These are phyloP conservation scores for Boloria euphrosyne DNA, from an alignment of 2,888 invertebrate species.

Conservation along the genomic window DNA sequence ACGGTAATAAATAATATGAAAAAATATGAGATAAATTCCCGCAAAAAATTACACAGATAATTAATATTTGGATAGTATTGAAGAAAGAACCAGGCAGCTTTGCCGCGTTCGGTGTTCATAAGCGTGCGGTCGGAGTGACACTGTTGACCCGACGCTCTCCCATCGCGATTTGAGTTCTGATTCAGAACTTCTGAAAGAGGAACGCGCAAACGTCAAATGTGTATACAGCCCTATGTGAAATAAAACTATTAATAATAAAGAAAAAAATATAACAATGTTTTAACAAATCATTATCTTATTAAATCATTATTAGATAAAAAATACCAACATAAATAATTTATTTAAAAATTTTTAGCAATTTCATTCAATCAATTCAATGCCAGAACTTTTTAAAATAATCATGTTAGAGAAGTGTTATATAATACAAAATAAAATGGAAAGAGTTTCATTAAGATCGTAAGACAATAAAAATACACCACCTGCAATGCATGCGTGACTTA, in stretches of 20 bases:
- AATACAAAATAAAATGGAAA: too few relatives aligned
- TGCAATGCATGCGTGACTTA: neutral
- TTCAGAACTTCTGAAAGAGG: conserved; percentile 18
- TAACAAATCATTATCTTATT: neutral
- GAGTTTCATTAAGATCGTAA: too few relatives aligned
- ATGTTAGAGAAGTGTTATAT: too few relatives aligned
- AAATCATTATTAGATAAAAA: too few relatives aligned
- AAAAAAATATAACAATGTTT: neutral
- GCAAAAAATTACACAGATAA: conserved; percentile 17
- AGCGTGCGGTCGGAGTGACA: conserved; percentile 35
- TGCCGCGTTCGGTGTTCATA: conserved; percentile 33
- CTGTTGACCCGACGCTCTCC: conserved; percentile 41
- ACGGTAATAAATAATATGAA: neutral
- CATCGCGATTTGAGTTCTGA: conserved; percentile 39
- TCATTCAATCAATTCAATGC: too few relatives aligned
- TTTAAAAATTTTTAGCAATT: too few relatives aligned
- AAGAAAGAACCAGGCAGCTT: conserved; percentile 8
- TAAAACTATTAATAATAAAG: neutral
- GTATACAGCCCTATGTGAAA: conserved; percentile 13
- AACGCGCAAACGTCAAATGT: conserved; percentile 31
- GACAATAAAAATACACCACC: neutral
- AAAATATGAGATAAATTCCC: neutral
- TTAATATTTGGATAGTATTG: conserved; percentile 15
- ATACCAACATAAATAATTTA: too few relatives aligned
- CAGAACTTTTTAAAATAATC: too few relatives aligned